Percentiles rank a stretch among this genome's conserved stretches.
These are phyloP conservation scores for Tympanuchus pallidicinctus DNA, from an alignment of 2,113 vertebrate species.

Conservation along the genomic window DNA sequence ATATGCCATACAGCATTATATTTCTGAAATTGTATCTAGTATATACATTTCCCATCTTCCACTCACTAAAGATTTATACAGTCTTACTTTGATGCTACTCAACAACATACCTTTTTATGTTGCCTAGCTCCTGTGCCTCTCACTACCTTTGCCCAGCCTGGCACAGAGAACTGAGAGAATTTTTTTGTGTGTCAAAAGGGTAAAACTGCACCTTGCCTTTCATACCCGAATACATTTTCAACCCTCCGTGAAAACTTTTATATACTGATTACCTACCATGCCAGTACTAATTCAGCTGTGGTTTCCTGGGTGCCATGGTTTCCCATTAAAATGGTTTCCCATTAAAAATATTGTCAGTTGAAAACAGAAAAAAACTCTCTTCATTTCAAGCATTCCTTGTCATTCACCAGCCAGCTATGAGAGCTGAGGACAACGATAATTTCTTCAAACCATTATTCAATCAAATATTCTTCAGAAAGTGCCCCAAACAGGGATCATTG, in stretches of 20 bases:
- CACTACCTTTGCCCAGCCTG: constrained; percentile 25
- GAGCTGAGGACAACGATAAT: not conserved
- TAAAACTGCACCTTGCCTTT: not conserved
- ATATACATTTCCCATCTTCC: not conserved
- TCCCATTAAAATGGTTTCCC: too few relatives aligned
- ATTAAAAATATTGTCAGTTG: not conserved
- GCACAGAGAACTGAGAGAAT: constrained; percentile 6
- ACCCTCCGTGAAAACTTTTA: not conserved
- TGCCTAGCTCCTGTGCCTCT: not conserved
- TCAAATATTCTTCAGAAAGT: not conserved
- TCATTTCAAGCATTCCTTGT: not conserved
- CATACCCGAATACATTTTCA: not conserved
- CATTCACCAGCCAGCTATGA: not conserved
- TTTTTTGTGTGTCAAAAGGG: not conserved
- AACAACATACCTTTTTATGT: not conserved
- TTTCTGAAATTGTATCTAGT: not conserved
- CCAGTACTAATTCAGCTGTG: not conserved
- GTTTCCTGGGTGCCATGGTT: not conserved
- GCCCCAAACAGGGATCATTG: not conserved
- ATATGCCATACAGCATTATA: not conserved
- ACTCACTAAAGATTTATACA: not conserved
- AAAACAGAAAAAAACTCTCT: not conserved
- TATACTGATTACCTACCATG: not conserved
- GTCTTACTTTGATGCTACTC: not conserved
- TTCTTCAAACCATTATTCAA: not conserved